phyloP scores from a whole-genome alignment of 2,888 invertebrate genomes.

The Gryllus longicercus region DNA sequence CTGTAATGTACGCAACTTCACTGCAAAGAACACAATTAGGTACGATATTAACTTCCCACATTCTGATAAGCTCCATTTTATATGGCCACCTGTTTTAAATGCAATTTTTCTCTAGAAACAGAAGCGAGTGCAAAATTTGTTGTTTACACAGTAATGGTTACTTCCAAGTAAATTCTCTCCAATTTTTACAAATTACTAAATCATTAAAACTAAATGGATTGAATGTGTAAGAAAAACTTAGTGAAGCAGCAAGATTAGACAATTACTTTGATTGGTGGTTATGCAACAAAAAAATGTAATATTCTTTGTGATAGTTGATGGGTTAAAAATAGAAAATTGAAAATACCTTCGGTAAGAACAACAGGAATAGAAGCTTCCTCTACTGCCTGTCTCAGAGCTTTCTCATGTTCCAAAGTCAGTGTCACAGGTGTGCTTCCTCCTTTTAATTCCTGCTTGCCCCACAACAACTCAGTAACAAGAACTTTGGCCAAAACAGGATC shows the following conservation, averaged over 20 bases:
- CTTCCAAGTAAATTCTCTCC: too few relatives aligned
- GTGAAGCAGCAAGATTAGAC: conserved; percentile 11
- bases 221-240: too few relatives aligned
- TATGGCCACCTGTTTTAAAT: too few relatives aligned
- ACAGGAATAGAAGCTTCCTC: conserved; percentile 26
- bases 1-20: too few relatives aligned
- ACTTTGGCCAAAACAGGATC: conserved; percentile 71
- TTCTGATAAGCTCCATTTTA: too few relatives aligned
- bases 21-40: too few relatives aligned
- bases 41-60: too few relatives aligned
- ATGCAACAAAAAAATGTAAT: background rate
- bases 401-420: conserved; percentile 65
- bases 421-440: conserved; percentile 69
- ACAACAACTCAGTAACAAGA: conserved; percentile 76
- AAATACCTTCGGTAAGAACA: conserved; percentile 25
- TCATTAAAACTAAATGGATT: too few relatives aligned
- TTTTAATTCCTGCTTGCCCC: conserved; percentile 68
- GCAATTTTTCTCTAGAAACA: too few relatives aligned
- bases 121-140: too few relatives aligned
- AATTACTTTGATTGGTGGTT: conserved; percentile 40
- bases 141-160: too few relatives aligned
- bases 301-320: background rate
- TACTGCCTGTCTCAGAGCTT: conserved; percentile 47
- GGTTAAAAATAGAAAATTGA: conserved; percentile 52
- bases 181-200: too few relatives aligned